These are phyloP conservation scores for Prunella fulvescens DNA, from an alignment of 2,113 vertebrate species.

Conservation along the genomic window DNA sequence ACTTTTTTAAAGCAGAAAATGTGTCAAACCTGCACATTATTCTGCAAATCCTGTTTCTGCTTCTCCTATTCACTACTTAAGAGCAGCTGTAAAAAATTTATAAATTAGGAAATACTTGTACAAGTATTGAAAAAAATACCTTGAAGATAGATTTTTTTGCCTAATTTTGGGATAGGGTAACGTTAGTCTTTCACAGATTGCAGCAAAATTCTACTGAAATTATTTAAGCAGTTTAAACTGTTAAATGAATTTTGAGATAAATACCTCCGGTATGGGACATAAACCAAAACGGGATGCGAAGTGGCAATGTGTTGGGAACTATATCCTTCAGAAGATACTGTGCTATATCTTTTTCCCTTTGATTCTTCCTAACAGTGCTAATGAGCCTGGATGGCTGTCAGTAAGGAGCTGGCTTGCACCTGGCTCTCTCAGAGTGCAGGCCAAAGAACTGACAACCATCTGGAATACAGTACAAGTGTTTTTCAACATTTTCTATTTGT, in stretches of 20 bases:
- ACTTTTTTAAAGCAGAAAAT: neutral
- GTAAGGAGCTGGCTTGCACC: neutral
- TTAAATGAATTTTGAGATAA: neutral
- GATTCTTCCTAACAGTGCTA: neutral
- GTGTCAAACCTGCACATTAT: neutral
- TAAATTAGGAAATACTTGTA: neutral
- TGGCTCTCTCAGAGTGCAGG: neutral
- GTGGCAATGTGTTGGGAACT: neutral
- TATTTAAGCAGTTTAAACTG: neutral
- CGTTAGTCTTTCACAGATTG: neutral
- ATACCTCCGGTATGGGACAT: neutral
- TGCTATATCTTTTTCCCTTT: neutral
- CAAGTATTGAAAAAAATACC: neutral
- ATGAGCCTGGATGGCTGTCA: neutral
- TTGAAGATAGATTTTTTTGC: neutral
- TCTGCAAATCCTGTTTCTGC: neutral
- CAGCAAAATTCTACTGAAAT: neutral
- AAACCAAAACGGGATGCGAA: neutral
- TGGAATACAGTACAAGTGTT: neutral
- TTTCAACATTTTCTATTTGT: neutral
- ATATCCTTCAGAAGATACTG: neutral
- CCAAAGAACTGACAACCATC: neutral
- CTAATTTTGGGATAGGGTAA: neutral
- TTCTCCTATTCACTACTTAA: neutral
- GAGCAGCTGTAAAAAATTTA: neutral